Evolutionary conservation across 2,888 invertebrate genomes (phyloP), one percentile per base, ranked within the genome.

Genomic region (Julus scanicus): DNA sequence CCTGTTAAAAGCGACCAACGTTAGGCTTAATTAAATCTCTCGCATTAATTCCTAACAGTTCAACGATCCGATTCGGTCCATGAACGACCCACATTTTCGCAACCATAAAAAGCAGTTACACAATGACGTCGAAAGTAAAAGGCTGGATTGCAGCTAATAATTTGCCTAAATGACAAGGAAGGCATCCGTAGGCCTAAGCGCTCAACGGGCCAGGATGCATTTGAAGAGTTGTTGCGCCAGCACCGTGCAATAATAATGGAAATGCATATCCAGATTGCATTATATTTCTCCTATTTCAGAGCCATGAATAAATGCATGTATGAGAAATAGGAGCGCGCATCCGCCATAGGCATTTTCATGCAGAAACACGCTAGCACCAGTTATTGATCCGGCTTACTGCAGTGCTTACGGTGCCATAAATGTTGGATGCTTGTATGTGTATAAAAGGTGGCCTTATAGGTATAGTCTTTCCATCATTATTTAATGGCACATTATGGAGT

Each of bases 341-440:
- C 80, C 80, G 80, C 80, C 80, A 80, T 80, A 80, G 80, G 80
- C 80, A 80, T 80, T 80, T 80, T 80, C 37, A 29, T 37, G 80
- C 80, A 80, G 80, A 80, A 80, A 80, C 80, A 80, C 37, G 80
- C 29, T 37, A 29, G 80, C 80, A 80, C 20, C 29, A 80, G 80
- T 80, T 80, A 80, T 80, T 80, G 80, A 80, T 80, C 80, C 80
- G 80, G 80, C 80, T 80, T 80, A 80, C 80, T 80, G 80, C 80
- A 80, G 80, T 80, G 80, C 80, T 80, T 80, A 80, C 80, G 80
- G 80, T 80, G 80, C 80, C 80, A 80, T 80, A 80, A 80, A 80
- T 80, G 80, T 80, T 80, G 80, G 37, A 80, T 80, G 80, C 29
- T 29, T 71, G 71, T 80, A 37, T 80, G 53, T 53, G 53, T 53